phyloP scores from a whole-genome alignment of 2,888 invertebrate species.

The Tetragonula carbonaria region DNA sequence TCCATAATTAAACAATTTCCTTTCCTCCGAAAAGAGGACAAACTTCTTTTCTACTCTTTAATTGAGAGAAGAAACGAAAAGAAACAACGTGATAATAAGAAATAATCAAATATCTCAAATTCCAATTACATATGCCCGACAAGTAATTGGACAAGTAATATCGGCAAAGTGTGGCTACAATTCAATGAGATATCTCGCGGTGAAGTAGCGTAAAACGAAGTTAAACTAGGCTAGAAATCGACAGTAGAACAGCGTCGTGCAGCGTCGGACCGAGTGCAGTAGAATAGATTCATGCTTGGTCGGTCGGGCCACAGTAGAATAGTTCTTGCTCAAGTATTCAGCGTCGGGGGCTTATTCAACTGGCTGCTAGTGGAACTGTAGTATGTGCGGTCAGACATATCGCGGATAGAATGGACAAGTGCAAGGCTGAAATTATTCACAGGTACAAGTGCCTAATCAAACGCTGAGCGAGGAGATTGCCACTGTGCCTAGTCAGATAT shows the following conservation, averaged over 20 bases:
- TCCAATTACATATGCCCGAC: not conserved
- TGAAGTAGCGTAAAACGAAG: not conserved
- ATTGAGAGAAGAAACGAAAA: not conserved
- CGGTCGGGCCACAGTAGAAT: not conserved
- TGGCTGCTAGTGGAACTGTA: not conserved
- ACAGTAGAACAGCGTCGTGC: not conserved
- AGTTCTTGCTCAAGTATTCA: conserved; percentile 7
- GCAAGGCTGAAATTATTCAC: not conserved
- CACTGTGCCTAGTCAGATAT: not conserved
- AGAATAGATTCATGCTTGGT: conserved; percentile 13
- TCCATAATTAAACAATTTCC: too few species aligned
- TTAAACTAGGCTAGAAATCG: not conserved
- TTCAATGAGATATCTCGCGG: not conserved
- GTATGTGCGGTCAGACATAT: conserved; percentile 2
- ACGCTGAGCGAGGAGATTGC: not conserved
- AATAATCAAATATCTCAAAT: not conserved
- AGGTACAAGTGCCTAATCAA: conserved; percentile 2
- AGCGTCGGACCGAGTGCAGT: not conserved
- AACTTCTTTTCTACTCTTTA: too few species aligned
- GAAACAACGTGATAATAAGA: too few species aligned
- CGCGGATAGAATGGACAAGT: not conserved
- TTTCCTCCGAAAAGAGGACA: not conserved
- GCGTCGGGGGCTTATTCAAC: not conserved
- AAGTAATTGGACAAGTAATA: too few species aligned
- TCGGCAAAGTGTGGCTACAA: not conserved